Evolutionary conservation across 2,888 invertebrate species (phyloP), one percentile per base, ranked within the genome.

Genomic region (Chironomus tentans): DNA sequence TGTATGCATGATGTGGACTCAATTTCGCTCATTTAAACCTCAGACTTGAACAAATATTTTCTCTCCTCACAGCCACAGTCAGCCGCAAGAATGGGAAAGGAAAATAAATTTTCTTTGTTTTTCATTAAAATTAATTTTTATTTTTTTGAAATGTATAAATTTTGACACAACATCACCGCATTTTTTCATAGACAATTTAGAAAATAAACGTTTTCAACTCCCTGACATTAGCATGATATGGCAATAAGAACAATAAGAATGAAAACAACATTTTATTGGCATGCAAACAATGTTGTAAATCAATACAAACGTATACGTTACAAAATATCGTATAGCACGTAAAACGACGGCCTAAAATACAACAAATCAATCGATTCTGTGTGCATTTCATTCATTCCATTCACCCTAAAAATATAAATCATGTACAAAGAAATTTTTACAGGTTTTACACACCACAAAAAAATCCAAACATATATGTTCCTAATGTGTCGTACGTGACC

Each of bases 401-500:
- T 56, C 56, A 56, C 56, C 56, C 15, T 50, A n/a, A 50, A 56
- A 15, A 56, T 38, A 38, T 38, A 38, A 38, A 38, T 38, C n/a
- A 56, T 56, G 56, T 15, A 56, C 50, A 50, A 50, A 50, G 4
- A n/a, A 50, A 50, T 50, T 50, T 50, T 50, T n/a, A 48, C 50
- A 21, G 15, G 12, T 70, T 70, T 46, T 28, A 47, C 46, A 47
- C 68, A 24, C 22, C 65, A 65, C 13, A 15, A 3, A n/a, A 68
- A 68, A 70, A 70, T 18, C 21, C n/a, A 3, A 38, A 4, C 7
- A 15, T 69, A 18, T 69, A 18, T 2, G 21, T n/a, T 18, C 13
- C 47, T 18, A 65, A 68, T 10, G 15, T 56, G 15, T 2, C 15
- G 7, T 13, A 71, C 71, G 71, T 71, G 71, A 71, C 71, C 71